Evolutionary conservation across 23 tunicate genomes (phyloP), one percentile per base, ranked within the genome.

Genomic region (Phallusia fumigata): DNA sequence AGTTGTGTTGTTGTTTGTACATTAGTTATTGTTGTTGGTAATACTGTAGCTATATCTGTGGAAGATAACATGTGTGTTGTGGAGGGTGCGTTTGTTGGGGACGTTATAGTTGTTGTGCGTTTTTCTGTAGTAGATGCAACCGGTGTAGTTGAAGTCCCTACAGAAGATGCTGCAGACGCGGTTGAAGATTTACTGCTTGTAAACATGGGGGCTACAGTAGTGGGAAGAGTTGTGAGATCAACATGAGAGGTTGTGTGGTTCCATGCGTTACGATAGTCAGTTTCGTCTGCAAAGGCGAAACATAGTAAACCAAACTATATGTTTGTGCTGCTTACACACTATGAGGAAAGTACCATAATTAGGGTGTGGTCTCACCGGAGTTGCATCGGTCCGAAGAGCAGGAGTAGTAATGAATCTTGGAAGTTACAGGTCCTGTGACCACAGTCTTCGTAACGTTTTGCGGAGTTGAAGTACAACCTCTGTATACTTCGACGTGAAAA

Each of bases 321-420:
- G 26, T 58, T 21, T 13, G 28, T 58, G 13, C 18, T 51, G 18
- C 58, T 51, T 18, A 51, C 58, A 51, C 15, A 13, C 15, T 18
- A 15, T 13, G 28, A 5, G 69, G 16, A 24, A 21, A 58, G 69
- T 58, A 58, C 69, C 69, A 58, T 58, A 3, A 24, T 58, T 58
- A 58, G 28, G 28, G 69, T 1, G 69, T 13, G 11, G 28, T 16
- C 69, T 58, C 69, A 58, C 69, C 69, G 69, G 69, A 58, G 69
- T 58, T 58, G 69, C 69, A 58, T 58, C 69, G 26, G 69, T 58
- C 69, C 5, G 69, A 11, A 24, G 69, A 58, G 28, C 69, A 58
- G 69, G 69, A 21, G 69, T 24, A 24, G 16, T 21, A 13, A 24
- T 58, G 28, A 16, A 21, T 22, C 69, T 58, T 58, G 26, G 11